These are phyloP conservation scores for Raja brachyura DNA, from an alignment of 2,113 vertebrate species.

Conservation along the genomic window DNA sequence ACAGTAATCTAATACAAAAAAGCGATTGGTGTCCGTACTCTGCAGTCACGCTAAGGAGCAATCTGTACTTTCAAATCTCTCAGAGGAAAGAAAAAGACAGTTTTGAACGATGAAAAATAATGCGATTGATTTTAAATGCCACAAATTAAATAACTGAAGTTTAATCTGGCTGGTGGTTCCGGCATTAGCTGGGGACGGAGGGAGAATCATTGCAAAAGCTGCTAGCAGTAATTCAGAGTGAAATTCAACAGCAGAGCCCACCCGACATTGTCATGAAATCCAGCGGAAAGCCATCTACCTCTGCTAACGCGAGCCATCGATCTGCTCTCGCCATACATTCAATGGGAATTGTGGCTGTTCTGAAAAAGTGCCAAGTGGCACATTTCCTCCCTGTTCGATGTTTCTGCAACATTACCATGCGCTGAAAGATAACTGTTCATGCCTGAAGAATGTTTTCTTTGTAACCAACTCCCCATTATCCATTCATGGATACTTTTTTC, in stretches of 20 bases:
- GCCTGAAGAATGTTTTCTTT: background rate
- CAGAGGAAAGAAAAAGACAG: no score
- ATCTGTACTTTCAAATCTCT: no score
- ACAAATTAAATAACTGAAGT: background rate
- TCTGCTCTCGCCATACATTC: background rate
- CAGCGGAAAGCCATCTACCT: background rate
- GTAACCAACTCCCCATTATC: background rate
- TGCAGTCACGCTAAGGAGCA: background rate
- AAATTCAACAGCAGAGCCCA: background rate
- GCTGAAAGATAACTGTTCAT: background rate
- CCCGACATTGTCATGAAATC: background rate
- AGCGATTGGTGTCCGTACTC: background rate
- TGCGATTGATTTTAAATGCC: background rate
- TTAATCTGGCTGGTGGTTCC: background rate
- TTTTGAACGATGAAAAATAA: background rate
- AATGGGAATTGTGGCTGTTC: background rate
- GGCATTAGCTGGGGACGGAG: background rate
- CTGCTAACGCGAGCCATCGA: background rate
- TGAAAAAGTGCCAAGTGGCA: constrained; percentile 23
- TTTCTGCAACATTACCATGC: background rate
- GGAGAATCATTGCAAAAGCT: background rate
- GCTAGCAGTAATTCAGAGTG: background rate
- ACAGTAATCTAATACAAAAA: background rate
- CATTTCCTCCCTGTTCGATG: background rate
- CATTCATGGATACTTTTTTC: background rate